phyloP scores from a whole-genome alignment of 1,140 invertebrate genomes.

The Drosophila athabasca region DNA sequence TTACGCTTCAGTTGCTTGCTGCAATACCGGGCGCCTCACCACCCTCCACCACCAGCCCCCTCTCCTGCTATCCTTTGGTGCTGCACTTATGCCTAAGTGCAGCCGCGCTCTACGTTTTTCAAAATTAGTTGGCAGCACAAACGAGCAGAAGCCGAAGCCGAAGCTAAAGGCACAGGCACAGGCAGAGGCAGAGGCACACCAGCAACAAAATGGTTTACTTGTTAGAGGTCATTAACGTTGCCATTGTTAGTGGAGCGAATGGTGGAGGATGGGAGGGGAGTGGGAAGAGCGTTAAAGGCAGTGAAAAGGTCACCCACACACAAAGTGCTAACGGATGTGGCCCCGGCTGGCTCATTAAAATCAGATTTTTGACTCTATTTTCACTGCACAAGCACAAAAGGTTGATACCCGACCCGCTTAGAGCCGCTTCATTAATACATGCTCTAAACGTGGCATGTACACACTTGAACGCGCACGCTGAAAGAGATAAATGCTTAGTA shows the following conservation, averaged over 20 bases:
- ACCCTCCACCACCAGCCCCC: not conserved
- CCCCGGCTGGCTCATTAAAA: conserved; percentile 70
- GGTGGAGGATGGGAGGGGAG: too few relatives aligned
- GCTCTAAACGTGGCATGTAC: conserved; percentile 28
- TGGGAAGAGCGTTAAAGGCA: conserved; percentile 23
- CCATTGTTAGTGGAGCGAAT: conserved; percentile 56
- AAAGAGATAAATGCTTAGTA: conserved; percentile 6
- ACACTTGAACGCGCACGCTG: conserved; percentile 52
- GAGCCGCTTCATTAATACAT: conserved; percentile 51
- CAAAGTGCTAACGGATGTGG: conserved; percentile 58
- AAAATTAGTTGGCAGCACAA: conserved; percentile 66
- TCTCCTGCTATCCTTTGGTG: conserved; percentile 22
- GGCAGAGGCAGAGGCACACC: conserved; percentile 6
- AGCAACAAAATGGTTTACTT: conserved; percentile 71
- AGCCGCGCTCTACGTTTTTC: conserved; percentile 34
- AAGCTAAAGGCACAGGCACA: too few relatives aligned
- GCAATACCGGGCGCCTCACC: conserved; percentile 11
- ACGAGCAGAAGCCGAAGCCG: conserved; percentile 9
- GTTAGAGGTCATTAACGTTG: conserved; percentile 79
- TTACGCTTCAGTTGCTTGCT: conserved; percentile 72
- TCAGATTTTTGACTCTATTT: conserved; percentile 50
- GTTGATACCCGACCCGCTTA: conserved; percentile 29
- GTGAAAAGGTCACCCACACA: conserved; percentile 67
- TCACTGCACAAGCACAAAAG: conserved; percentile 66
- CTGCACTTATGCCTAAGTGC: conserved; percentile 45